Evolutionary conservation across 2,797 vertebrate genomes (phyloP).

Genomic region (Chrosomus eos): DNA sequence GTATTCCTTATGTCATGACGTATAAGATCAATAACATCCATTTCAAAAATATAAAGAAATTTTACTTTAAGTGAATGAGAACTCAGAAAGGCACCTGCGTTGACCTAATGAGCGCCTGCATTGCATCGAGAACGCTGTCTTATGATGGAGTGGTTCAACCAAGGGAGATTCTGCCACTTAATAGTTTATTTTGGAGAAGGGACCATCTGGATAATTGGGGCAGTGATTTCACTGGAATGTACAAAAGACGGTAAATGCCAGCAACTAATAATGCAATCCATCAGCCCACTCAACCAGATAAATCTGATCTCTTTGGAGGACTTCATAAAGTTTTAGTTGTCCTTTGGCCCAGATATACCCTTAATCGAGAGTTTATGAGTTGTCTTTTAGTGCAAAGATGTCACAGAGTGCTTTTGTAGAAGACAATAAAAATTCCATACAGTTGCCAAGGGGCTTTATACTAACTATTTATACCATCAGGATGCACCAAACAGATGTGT

Average conservation of each 20-base stretch:
- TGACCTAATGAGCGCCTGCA: not conserved
- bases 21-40: not conserved
- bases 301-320: conserved; percentile 59
- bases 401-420: not conserved
- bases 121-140: not conserved
- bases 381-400: conserved; percentile 14
- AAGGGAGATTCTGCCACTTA: conserved; percentile 46
- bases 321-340: conserved; percentile 55
- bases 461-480: not conserved
- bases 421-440: conserved; percentile 12
- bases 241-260: conserved; percentile 57
- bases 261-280: conserved; percentile 66
- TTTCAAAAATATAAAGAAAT: not conserved
- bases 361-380: conserved; percentile 13
- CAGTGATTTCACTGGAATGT: conserved; percentile 65
- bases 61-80: not conserved
- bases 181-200: conserved; percentile 67
- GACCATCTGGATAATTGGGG: conserved; percentile 67
- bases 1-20: too few relatives aligned
- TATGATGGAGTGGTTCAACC: not conserved
- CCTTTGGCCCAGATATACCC: conserved; percentile 43
- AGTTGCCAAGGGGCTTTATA: conserved; percentile 7
- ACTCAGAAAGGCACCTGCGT: not conserved
- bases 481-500: conserved; percentile 5
- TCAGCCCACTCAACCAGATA: conserved; percentile 59